phyloP scores from a whole-genome alignment of 1,140 invertebrate species.

The Brachionus calyciflorus region DNA sequence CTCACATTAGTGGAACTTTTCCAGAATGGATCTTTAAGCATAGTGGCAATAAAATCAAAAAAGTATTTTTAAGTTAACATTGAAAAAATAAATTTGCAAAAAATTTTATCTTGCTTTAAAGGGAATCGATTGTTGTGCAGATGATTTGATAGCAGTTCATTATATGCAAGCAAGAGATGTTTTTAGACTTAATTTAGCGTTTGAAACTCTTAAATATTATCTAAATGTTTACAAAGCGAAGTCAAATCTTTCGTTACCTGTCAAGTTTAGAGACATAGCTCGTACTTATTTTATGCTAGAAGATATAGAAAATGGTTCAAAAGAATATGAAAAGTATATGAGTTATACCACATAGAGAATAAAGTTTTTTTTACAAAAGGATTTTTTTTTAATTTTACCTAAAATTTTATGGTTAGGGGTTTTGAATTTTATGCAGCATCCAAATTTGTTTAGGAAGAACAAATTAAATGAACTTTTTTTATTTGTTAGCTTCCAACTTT shows the following conservation, averaged over 20 bases:
- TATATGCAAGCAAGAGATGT: slow-evolving; percentile 67
- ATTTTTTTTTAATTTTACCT: not conserved
- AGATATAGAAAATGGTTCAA: not conserved
- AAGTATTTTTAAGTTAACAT: not conserved
- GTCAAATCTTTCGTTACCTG: not conserved
- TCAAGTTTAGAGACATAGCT: not conserved
- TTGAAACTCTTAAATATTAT: not conserved
- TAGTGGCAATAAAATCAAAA: not conserved
- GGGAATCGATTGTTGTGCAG: slow-evolving; percentile 89
- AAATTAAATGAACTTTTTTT: no score
- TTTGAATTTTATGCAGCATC: no score
- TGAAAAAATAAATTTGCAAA: not conserved
- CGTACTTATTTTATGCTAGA: slow-evolving; percentile 12
- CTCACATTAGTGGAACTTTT: not conserved
- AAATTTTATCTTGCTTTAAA: slow-evolving; percentile 60
- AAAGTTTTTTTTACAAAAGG: not conserved
- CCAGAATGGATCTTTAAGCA: not conserved
- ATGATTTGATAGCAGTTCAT: slow-evolving; percentile 92
- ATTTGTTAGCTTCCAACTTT: no score
- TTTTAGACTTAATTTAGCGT: not conserved
- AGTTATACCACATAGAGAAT: not conserved
- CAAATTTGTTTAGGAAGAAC: no score
- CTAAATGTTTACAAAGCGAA: not conserved
- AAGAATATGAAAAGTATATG: slow-evolving; percentile 1
- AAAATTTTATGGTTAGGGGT: no score